Base-by-base conservation (phyloP, 1,140 invertebrate genomes). In the Linepithema humile region DNA sequence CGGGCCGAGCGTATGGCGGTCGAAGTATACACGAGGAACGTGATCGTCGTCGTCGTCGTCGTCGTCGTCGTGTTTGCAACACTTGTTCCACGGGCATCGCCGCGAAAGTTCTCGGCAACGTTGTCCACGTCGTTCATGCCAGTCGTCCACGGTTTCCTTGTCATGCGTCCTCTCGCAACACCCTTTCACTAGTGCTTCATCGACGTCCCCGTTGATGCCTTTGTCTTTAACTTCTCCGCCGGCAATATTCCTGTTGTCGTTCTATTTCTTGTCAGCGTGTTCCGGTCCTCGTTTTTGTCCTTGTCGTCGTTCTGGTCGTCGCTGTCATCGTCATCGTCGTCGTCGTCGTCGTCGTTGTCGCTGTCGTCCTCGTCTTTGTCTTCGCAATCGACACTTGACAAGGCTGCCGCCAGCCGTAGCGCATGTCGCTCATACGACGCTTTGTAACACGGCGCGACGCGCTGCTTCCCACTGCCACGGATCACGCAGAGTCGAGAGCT, bases 11-110 rank as follows among this genome's bases (percentile, higher is more conserved):
- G 62, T 69, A 72, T 26, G 23, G 12, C 48, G 53, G 40, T 43
- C 55, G 65, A 40, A 29, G 57, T 2, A 23, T 15, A 20, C 45
- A 45, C 38, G 83, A 67, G 60, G 74, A 73, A 70, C 82, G 77
- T 57, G 70, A 17, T 65, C 45, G 50, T 85, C 86, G 60, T 50
- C 55, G 53, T 23, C 20, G 35, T 72, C 72, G 40, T 69, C 64
- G 45, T 77, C 73, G 73, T 62, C 29, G 60, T 50, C 6, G 32
- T 29, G 57, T 7, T 3, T 23, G 45, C 40, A 26, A 29, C 57
- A 48, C 85, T 69, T 48, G 78, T 59, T 85, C 84, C 86, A 88
- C 86, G 60, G 45, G 73, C 87, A 88, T 88, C 80, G 87, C 75
- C 83, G 55, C 43, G 73, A 80, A 43, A 69, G 15, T 88, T 80